Conservation (phyloP, 1,140 invertebrate genomes). For the Lepidurus packardi region DNA sequence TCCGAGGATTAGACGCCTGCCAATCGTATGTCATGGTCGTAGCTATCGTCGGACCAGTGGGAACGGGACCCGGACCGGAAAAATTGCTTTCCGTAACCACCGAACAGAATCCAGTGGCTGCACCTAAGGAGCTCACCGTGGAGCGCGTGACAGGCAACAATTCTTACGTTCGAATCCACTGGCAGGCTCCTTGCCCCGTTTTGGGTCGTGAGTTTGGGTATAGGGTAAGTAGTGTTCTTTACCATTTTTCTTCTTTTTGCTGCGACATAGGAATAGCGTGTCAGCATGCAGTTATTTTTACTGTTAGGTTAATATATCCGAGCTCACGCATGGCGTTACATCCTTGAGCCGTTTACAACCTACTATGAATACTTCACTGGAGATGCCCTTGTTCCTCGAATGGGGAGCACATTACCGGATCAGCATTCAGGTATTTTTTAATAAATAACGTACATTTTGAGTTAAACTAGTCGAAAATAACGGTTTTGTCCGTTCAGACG, state of each 20-base stretch:
- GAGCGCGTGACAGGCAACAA: conserved; percentile 36
- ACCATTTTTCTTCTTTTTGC: background rate
- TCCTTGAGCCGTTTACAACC: conserved; percentile 47
- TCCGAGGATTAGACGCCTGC: conserved; percentile 62
- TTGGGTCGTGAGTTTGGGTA: conserved; percentile 41
- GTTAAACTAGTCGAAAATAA: background rate
- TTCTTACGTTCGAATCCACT: conserved; percentile 46
- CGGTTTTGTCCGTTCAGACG: background rate
- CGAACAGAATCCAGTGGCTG: conserved; percentile 54
- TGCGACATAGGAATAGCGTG: background rate
- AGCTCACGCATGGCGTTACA: conserved; percentile 47
- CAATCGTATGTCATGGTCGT: conserved; percentile 66
- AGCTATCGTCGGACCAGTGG: conserved; percentile 57
- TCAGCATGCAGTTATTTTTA: conserved; percentile 1
- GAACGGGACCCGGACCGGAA: conserved; percentile 56
- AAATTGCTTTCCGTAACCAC: conserved; percentile 54
- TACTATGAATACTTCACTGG: conserved; percentile 46
- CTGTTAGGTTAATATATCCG: conserved; percentile 45
- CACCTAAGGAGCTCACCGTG: conserved; percentile 53
- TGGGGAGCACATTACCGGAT: background rate
- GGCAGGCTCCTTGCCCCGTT: conserved; percentile 42
- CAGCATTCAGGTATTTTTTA: background rate
- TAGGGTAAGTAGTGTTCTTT: conserved; percentile 33
- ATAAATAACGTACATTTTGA: background rate
- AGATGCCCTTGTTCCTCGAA: background rate